phyloP scores from a whole-genome alignment of 2,888 invertebrate species.

The Campopleginae sp. region DNA sequence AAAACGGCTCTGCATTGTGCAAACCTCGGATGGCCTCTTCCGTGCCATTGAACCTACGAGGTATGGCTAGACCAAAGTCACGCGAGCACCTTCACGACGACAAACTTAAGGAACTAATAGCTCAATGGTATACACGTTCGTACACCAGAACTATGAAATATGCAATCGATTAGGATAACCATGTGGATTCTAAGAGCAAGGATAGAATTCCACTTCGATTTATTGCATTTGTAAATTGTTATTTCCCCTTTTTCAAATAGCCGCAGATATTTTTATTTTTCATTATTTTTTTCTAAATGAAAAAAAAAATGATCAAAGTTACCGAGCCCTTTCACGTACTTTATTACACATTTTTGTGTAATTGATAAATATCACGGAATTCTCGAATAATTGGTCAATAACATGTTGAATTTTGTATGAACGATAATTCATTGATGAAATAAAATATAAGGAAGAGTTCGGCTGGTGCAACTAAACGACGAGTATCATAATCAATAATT shows the following conservation, averaged over 20 bases:
- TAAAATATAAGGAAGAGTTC: too few species aligned
- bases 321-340: too few species aligned
- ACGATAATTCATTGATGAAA: too few species aligned
- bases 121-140: constrained; percentile 25
- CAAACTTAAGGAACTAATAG: constrained; percentile 42
- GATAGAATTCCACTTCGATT: constrained; percentile 27
- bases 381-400: too few species aligned
- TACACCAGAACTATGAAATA: constrained; percentile 18
- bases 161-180: constrained; percentile 19
- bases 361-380: too few species aligned
- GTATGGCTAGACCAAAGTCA: constrained; percentile 56
- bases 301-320: too few species aligned
- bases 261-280: neutral
- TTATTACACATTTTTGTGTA: too few species aligned
- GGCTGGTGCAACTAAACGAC: too few species aligned
- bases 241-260: neutral
- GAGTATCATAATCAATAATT: too few species aligned
- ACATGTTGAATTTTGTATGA: too few species aligned
- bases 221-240: constrained; percentile 12
- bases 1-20: constrained; percentile 41
- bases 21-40: constrained; percentile 42
- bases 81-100: constrained; percentile 56
- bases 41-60: constrained; percentile 62
- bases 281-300: too few species aligned
- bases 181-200: constrained; percentile 24